Base-by-base conservation (phyloP, 1,140 invertebrate species). In the Plectrocnemia conspersa region DNA sequence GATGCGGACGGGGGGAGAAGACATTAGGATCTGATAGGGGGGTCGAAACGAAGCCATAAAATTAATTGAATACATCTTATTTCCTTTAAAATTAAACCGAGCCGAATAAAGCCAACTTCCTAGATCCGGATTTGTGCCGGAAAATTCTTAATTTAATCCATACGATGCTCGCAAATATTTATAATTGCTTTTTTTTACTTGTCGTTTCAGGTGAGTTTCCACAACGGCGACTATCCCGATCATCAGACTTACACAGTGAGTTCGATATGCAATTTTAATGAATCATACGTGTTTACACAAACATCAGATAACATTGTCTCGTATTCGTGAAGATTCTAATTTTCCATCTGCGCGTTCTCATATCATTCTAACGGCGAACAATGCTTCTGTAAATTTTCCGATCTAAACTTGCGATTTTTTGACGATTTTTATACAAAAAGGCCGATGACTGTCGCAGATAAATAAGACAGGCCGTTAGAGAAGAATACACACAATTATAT, bases 31-130 rank as follows among this genome's bases (percentile, higher is more conserved):
- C 58, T 54, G 44, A 54, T 56, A 60, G 47, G 42, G 33, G 50
- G 44, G 29, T 16, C 36, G 46, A 50, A 50, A 48, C 38, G 42
- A 33, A 54, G 56, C 59, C 54, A 61, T 61, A 61, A 61, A 61
- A 61, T 61, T 61, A 61, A 61, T 61, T 61, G 59, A 61, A 61
- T 61, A 61, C 59, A 55, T 61, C 59, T 61, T 61, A 57, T 47
- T 61, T 61, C 54, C 54, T 61, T 61, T 57, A 61, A 61, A 56
- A 56, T 61, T 61, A 61, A 61, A 56, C 58, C 36, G 58, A 52
- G 38, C 44, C 46, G 57, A 54, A 58, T 50, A 50, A 50, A 50
- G 47, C 47, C 32, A 50, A 50, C 47, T 16, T 32, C 47, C 22
- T 35, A 33, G 35, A 50, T 50, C 22, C 47, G 47, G 47, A 50